phyloP scores from a whole-genome alignment of 1,140 invertebrate genomes.

The Lepidurus arcticus region DNA sequence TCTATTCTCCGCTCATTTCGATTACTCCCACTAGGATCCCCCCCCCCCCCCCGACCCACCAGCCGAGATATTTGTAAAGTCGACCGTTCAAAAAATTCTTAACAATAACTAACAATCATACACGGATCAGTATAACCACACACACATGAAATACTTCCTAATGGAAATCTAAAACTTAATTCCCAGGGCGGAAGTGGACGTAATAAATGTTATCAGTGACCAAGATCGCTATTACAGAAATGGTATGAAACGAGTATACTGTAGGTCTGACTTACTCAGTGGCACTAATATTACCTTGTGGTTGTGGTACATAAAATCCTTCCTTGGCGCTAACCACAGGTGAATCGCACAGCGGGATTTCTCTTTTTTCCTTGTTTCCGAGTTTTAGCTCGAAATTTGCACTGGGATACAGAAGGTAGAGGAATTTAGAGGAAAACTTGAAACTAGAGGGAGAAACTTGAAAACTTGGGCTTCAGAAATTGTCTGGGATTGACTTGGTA shows the following conservation, averaged over 20 bases:
- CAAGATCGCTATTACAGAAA: no score
- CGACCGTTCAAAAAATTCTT: not conserved
- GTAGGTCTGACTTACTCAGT: no score
- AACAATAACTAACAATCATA: no score
- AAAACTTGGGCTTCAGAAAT: not conserved
- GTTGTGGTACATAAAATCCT: no score
- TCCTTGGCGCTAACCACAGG: no score
- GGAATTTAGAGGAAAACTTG: no score
- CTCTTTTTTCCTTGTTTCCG: no score
- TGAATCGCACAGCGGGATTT: no score
- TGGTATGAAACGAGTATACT: no score
- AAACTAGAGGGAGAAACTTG: not conserved
- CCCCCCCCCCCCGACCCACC: not conserved
- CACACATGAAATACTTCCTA: not conserved
- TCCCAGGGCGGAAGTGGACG: constrained; percentile 12
- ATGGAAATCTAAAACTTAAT: not conserved
- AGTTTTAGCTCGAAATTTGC: no score
- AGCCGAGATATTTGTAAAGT: not conserved
- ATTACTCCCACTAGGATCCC: not conserved
- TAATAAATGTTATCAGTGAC: not conserved
- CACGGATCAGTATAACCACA: not conserved
- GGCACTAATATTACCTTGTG: no score
- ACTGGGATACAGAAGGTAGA: no score
- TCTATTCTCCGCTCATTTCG: not conserved
- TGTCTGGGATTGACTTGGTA: not conserved